A percentile compares a stretch with the other conserved stretches of the same genome.
phyloP scores from a whole-genome alignment of 2,113 vertebrate species.

The Merops nubicus region DNA sequence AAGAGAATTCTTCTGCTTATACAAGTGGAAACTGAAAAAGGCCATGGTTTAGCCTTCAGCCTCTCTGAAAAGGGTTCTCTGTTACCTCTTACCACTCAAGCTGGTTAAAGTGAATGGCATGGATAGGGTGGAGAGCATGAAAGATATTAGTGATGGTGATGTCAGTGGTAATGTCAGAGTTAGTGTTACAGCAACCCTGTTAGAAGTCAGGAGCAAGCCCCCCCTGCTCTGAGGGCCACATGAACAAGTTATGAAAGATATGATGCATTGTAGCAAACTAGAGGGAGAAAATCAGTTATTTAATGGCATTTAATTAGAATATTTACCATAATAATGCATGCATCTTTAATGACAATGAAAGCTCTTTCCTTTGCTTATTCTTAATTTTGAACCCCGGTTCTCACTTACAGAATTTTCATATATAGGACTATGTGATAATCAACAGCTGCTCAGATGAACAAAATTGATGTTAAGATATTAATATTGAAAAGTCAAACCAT shows the following conservation, averaged over 20 bases:
- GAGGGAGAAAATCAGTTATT: not conserved
- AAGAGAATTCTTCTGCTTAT: not conserved
- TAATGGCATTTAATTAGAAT: constrained; percentile 36
- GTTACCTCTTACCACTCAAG: not conserved
- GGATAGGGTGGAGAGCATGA: not conserved
- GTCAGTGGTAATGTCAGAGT: not conserved
- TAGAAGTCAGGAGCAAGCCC: not conserved
- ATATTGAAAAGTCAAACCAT: not conserved
- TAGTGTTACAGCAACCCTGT: not conserved
- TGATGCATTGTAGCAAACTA: constrained; percentile 9
- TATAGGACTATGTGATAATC: not conserved
- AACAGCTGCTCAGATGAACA: not conserved
- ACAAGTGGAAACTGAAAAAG: not conserved
- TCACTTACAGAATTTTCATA: not conserved
- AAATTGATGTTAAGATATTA: not conserved
- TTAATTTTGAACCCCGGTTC: not conserved
- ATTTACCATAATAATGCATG: constrained; percentile 35
- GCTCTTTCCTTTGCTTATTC: constrained; percentile 16
- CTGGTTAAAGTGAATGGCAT: not conserved
- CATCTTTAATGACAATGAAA: constrained; percentile 29
- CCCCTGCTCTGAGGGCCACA: fast-evolving
- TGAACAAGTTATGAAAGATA: not conserved
- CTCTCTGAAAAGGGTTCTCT: fast-evolving
- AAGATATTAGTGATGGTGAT: not conserved
- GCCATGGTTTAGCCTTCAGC: not conserved